Conservation (phyloP, 2,797 vertebrate genomes). For the Malurus leucopterus region DNA sequence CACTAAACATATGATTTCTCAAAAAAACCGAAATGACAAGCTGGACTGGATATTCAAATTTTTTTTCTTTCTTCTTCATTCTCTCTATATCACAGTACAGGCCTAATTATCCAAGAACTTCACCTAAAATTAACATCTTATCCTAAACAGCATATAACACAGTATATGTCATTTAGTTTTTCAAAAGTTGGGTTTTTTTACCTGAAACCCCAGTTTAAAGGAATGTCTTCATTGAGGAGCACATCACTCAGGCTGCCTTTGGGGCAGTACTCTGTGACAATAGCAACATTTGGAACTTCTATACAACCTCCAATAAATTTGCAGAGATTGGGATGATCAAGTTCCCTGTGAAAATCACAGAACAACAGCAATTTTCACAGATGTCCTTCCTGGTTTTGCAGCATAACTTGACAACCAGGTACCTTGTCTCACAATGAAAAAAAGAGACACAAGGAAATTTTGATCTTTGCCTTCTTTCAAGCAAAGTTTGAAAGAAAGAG, state of each 20-base stretch:
- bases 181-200: slow-evolving; percentile 14
- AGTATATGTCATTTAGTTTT: neutral
- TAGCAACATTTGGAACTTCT: slow-evolving; percentile 80
- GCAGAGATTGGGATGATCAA: slow-evolving; percentile 86
- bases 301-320: slow-evolving; percentile 84
- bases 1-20: neutral
- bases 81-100: neutral
- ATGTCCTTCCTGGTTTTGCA: neutral
- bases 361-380: neutral
- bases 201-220: slow-evolving; percentile 87
- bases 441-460: neutral
- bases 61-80: neutral
- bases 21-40: neutral
- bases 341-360: slow-evolving; percentile 72
- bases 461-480: neutral
- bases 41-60: neutral
- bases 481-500: neutral
- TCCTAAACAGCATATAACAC: neutral
- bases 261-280: slow-evolving; percentile 86
- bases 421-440: neutral
- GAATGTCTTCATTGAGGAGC: slow-evolving; percentile 82
- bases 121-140: neutral
- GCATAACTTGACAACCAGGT: neutral
- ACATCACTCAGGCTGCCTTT: slow-evolving; percentile 84
- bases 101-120: neutral